Evolutionary conservation across 2,113 vertebrate species (phyloP).

Genomic region (Apteryx owenii): DNA sequence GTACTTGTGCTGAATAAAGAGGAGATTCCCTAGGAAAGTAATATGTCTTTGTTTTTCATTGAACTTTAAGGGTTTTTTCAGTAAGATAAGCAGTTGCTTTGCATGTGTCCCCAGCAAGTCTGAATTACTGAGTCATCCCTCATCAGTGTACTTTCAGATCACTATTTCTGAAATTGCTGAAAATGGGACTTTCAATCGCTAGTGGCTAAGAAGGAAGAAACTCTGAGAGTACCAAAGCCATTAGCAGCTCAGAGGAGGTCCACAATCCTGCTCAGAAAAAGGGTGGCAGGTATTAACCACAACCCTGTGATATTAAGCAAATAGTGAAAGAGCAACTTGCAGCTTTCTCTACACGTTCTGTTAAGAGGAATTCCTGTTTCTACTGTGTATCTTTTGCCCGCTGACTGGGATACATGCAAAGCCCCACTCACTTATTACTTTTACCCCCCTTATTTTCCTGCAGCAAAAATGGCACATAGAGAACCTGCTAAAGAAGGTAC

Average conservation of each 20-base stretch:
- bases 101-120: background rate
- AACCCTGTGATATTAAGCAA: background rate
- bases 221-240: background rate
- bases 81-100: background rate
- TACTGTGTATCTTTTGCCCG: background rate
- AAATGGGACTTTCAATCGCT: background rate
- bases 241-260: background rate
- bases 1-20: background rate
- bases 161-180: background rate
- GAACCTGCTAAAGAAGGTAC: background rate
- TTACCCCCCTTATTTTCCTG: background rate
- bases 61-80: background rate
- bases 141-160: background rate
- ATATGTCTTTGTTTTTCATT: background rate
- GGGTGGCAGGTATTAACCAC: background rate
- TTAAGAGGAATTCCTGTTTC: background rate
- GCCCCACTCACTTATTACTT: background rate
- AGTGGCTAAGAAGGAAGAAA: background rate
- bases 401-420: background rate
- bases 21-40: background rate
- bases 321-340: background rate
- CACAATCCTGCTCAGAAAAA: background rate
- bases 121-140: conserved; percentile 2
- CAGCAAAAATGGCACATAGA: background rate
- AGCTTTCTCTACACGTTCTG: background rate